phyloP scores from a whole-genome alignment of 92 coral and sea anemone genomes.

The Phymanthus crucifer region DNA sequence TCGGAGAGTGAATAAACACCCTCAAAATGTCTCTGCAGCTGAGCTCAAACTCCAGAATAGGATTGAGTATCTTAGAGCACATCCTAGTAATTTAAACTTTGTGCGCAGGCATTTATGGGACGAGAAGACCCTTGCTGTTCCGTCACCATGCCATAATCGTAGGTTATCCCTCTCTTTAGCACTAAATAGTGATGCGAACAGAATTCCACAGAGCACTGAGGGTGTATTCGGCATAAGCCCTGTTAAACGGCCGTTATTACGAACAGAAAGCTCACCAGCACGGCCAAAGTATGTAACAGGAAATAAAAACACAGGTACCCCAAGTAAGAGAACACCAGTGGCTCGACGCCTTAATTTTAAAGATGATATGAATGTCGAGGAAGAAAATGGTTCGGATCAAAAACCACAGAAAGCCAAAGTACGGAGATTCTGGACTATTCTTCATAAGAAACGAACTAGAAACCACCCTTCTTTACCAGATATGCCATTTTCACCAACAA shows the following conservation, averaged over 20 bases:
- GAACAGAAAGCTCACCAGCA: conserved; percentile 25
- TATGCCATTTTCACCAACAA: conserved; percentile 18
- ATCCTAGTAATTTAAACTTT: conserved; percentile 76
- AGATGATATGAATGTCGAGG: conserved; percentile 73
- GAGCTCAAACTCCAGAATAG: conserved; percentile 50
- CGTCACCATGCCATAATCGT: conserved; percentile 58
- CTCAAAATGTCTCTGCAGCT: conserved; percentile 27
- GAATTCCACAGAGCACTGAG: conserved; percentile 59
- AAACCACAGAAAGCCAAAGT: conserved; percentile 67
- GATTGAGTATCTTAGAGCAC: conserved; percentile 71
- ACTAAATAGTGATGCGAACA: conserved; percentile 49
- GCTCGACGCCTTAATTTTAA: conserved; percentile 63
- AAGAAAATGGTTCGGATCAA: conserved; percentile 38
- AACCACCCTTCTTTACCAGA: conserved; percentile 30
- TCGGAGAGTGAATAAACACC: background rate
- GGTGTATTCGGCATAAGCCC: conserved; percentile 5
- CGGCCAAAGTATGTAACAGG: background rate
- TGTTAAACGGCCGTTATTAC: background rate
- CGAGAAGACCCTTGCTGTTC: conserved; percentile 35
- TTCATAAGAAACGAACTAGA: conserved; percentile 64
- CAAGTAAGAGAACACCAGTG: conserved; percentile 22
- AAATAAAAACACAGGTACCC: conserved; percentile 10
- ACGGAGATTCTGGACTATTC: conserved; percentile 66
- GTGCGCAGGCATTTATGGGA: conserved; percentile 62
- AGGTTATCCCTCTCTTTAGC: conserved; percentile 59